Percentiles rank a stretch among this genome's conserved stretches.
Evolutionary conservation across 2,797 vertebrate genomes (phyloP).

Genomic region (Takifugu rubripes): DNA sequence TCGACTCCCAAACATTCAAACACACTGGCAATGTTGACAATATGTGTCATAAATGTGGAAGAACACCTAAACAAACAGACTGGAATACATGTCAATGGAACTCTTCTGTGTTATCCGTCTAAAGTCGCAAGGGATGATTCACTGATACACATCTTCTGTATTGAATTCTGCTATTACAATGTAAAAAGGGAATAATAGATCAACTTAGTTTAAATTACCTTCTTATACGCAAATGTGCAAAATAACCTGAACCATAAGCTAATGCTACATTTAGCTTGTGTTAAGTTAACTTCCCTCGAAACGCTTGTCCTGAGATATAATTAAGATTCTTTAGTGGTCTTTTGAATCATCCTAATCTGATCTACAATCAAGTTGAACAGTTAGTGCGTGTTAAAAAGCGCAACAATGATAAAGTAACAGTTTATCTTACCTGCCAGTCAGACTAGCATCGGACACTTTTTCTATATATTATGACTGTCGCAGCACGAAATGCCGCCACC

Average conservation of each 20-base stretch:
- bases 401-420: background rate
- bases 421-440: constrained; percentile 29
- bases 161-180: too few species aligned
- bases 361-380: background rate
- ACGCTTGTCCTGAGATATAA: background rate
- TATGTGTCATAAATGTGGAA: too few species aligned
- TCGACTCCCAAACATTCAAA: too few species aligned
- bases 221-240: too few species aligned
- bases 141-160: too few species aligned
- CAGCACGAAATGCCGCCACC: constrained; percentile 13
- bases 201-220: too few species aligned
- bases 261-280: constrained; percentile 26
- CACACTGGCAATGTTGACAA: too few species aligned
- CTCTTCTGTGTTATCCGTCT: too few species aligned
- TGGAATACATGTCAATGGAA: too few species aligned
- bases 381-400: background rate
- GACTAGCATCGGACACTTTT: background rate
- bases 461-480: background rate
- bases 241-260: constrained; percentile 1
- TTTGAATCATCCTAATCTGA: rapidly evolving
- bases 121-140: too few species aligned
- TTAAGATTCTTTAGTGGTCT: rapidly evolving
- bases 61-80: too few species aligned
- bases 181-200: too few species aligned
- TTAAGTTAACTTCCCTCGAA: background rate